Conservation (phyloP, 2,888 invertebrate species). For the Stegophylla sp. region DNA sequence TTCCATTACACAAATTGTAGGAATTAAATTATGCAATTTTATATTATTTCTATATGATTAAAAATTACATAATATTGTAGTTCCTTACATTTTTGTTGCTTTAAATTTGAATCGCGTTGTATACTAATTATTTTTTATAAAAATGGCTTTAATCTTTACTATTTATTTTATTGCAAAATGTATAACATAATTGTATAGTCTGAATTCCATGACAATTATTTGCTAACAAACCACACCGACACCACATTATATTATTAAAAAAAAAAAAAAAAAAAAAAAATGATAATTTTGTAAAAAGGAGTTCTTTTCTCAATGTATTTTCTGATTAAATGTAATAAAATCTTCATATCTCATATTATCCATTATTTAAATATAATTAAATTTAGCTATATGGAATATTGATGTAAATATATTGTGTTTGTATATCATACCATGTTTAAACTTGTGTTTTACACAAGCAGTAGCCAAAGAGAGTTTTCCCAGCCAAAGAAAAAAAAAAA, state of each 20-base stretch:
- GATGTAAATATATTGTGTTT: conserved; percentile 47
- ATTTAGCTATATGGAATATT: conserved; percentile 23
- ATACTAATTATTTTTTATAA: not conserved
- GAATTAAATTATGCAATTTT: too few species aligned
- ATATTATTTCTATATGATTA: too few species aligned
- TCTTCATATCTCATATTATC: conserved; percentile 46
- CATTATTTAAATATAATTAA: conserved; percentile 44
- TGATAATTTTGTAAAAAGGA: conserved; percentile 18
- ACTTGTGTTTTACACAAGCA: conserved; percentile 19
- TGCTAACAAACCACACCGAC: not conserved
- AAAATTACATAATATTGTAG: too few species aligned
- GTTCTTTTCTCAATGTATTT: conserved; percentile 22
- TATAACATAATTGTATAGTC: not conserved
- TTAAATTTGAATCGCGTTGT: too few species aligned
- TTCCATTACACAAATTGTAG: too few species aligned
- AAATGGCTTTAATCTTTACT: not conserved
- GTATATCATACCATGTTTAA: conserved; percentile 24
- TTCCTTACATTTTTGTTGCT: too few species aligned
- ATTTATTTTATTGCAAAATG: not conserved
- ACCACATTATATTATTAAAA: conserved; percentile 6
- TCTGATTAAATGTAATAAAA: conserved; percentile 16
- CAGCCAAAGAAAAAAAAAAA: conserved; percentile 39
- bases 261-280: not conserved
- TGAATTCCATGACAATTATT: not conserved
- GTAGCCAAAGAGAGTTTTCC: conserved; percentile 39